These are phyloP conservation scores for Pyralis farinalis DNA, from an alignment of 2,888 invertebrate genomes.

Conservation along the genomic window DNA sequence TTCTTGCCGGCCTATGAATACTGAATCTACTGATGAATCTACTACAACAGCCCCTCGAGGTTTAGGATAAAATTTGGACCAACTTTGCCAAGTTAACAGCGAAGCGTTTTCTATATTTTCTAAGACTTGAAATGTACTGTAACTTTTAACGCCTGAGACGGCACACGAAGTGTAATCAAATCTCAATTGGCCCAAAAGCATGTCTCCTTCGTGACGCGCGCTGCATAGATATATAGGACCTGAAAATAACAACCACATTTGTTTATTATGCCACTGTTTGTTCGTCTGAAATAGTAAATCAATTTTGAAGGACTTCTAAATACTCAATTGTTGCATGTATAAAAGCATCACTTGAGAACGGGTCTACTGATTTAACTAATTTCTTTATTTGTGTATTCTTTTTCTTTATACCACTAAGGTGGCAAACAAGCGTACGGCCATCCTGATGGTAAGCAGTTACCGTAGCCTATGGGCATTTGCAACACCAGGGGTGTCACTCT, in stretches of 20 bases:
- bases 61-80: slow-evolving; percentile 84
- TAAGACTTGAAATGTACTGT: slow-evolving; percentile 85
- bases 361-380: too few species aligned
- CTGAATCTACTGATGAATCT: slow-evolving; percentile 59
- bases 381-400: too few species aligned
- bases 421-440: too few species aligned
- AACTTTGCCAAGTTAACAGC: slow-evolving; percentile 87
- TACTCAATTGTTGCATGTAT: too few species aligned
- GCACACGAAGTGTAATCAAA: slow-evolving; percentile 82
- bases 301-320: too few species aligned
- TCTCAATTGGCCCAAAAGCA: slow-evolving; percentile 86
- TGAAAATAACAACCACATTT: slow-evolving; percentile 29
- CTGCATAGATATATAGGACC: slow-evolving; percentile 87
- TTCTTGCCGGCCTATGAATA: slow-evolving; percentile 61
- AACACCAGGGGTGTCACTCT: too few species aligned
- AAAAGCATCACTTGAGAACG: too few species aligned
- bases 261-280: not conserved
- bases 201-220: slow-evolving; percentile 85
- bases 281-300: too few species aligned
- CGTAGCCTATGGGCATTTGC: too few species aligned
- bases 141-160: slow-evolving; percentile 82
- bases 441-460: too few species aligned
- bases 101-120: slow-evolving; percentile 90
- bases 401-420: too few species aligned
- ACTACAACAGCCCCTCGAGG: slow-evolving; percentile 86